Conservation (phyloP, 2,797 vertebrate genomes). For the Spatula versicolor region DNA sequence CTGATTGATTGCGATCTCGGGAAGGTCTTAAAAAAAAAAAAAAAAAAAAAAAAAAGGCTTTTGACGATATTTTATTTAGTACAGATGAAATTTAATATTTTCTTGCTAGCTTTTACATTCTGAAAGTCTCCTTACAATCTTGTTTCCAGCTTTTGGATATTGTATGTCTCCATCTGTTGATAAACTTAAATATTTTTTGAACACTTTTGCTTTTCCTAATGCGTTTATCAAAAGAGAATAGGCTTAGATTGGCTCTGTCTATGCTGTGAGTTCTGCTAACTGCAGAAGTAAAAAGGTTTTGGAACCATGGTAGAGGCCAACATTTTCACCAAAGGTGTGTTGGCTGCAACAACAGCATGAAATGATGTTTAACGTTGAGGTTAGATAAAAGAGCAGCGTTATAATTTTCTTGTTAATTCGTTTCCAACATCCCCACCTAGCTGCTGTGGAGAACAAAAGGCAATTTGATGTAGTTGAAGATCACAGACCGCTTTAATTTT, state of each 20-base stretch:
- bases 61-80: background rate
- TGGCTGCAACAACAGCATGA: accelerated
- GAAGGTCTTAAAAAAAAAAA: background rate
- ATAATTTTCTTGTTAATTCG: background rate
- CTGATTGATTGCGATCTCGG: conserved; percentile 21
- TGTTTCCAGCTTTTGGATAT: background rate
- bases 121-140: background rate
- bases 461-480: background rate
- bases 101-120: background rate
- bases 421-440: background rate
- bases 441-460: background rate
- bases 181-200: background rate
- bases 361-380: accelerated
- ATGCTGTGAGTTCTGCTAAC: background rate
- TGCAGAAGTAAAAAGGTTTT: background rate
- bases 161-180: background rate
- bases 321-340: background rate
- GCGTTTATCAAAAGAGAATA: background rate
- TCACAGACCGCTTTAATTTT: background rate
- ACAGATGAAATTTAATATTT: background rate
- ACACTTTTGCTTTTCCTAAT: background rate
- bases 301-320: accelerated
- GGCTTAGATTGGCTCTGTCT: background rate
- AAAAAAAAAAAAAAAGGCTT: background rate
- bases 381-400: background rate